Base-by-base conservation (phyloP, 2,888 invertebrate genomes). In the Trachelus troglodyta region DNA sequence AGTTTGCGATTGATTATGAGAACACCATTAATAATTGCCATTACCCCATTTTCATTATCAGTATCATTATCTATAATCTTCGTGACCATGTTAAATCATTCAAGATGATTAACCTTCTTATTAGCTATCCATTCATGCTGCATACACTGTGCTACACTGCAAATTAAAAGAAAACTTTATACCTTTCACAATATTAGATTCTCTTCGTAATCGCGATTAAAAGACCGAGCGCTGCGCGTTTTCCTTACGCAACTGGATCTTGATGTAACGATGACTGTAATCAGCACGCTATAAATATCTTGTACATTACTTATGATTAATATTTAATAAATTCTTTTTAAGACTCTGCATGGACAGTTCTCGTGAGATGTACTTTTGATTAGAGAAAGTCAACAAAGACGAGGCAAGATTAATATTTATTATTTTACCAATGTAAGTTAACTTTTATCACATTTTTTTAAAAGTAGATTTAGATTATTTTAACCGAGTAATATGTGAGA, bases 251-350 rank as follows among this genome's bases (percentile, higher is more conserved):
- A 40, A 40, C 23, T 56, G 23, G 56, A 56, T 56, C 56, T 56
- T 56, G 56, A 23, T 56, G 56, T 71, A 71, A 34, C 34, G 33
- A 71, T 31, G 23, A 71, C 34, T 31, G 71, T 71, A 33, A 71
- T 71, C 23, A 33, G 33, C 71, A 71, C 15, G 71, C 71, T 71
- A 71, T 71, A 33, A 34, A 71, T 71, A 71, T 11, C 33, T 34
- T 71, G 33, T 71, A 71, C 71, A 71, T 31, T 71, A 34, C 71
- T 15, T 33, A 71, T 71, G 31, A 31, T 33, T 71, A 71, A 33
- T 71, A 71, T 71, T 71, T 71, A 71, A 71, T 71, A 71, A 71
- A 71, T 34, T 71, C 71, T 71, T 71, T 71, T 34, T 71, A 56
- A 56, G 56, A 56, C 23, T 56, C 56, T 23, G 56, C 56, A 56